A percentile compares a stretch with the other conserved stretches of the same genome.
Evolutionary conservation across 2,797 vertebrate species (phyloP).

Genomic region (Vireo griseus): DNA sequence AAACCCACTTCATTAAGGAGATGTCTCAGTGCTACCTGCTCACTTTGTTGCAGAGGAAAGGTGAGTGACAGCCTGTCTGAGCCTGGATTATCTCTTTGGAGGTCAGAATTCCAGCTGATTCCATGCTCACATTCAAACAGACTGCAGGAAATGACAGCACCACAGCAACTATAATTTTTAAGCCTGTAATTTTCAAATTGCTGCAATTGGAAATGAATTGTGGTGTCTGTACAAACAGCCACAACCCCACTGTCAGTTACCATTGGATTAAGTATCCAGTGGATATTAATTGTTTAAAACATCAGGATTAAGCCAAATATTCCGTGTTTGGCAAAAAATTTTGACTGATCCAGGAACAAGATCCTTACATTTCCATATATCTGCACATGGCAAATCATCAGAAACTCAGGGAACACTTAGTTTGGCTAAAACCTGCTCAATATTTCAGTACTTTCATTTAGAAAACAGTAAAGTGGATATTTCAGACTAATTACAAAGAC

Average conservation of each 20-base stretch:
- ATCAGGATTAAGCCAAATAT: not conserved
- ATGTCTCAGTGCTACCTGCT: slow-evolving; percentile 34
- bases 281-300: not conserved
- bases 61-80: not conserved
- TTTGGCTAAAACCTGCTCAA: not conserved
- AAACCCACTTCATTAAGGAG: slow-evolving; percentile 52
- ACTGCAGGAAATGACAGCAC: not conserved
- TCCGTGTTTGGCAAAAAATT: not conserved
- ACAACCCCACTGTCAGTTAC: not conserved
- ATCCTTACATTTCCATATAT: not conserved
- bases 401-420: not conserved
- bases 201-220: not conserved
- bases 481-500: not conserved
- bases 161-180: not conserved
- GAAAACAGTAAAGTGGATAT: not conserved
- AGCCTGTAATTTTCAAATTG: not conserved
- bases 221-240: not conserved
- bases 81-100: slow-evolving; percentile 7
- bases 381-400: not conserved
- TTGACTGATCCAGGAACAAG: not conserved
- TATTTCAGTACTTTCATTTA: not conserved
- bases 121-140: not conserved
- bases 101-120: slow-evolving; percentile 33
- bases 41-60: slow-evolving; percentile 18
- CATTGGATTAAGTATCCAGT: not conserved